Evolutionary conservation across 2,797 vertebrate genomes (phyloP), one percentile per base, ranked within the genome.

Genomic region (Semaprochilodus insignis): DNA sequence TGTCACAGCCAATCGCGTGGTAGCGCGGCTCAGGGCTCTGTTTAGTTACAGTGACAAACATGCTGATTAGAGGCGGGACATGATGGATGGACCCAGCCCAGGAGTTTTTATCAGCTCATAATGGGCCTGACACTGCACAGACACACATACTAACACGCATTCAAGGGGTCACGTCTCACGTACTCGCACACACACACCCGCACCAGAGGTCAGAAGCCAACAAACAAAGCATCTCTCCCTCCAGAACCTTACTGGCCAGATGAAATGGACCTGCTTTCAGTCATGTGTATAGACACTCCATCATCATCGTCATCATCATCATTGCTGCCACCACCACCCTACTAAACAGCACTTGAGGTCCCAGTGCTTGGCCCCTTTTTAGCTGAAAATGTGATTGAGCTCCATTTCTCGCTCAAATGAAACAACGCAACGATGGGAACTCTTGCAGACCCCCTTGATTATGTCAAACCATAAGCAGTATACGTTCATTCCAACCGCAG

Each of bases 41-140:
- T 95, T 96, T 95, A 94, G 95, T 95, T 95, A 93, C 95, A 94
- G 95, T 96, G 96, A 96, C 95, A 95, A 95, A 94, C 95, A 93
- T 94, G 87, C 89, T 95, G 96, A 96, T 95, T 94, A 94, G 93
- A 92, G 92, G 94, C 92, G 93, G 94, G 93, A 79, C 70, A 75
- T 96, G 96, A 97, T 97, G 95, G 93, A 96, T 96, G 96, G 95
- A 92, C 86, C 95, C 94, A 85, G 93, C 92, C 87, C 91, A 91
- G 94, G 94, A 94, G 94, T 95, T 96, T 95, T 96, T 96, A 97
- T 95, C 94, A 92, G 95, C 92, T 96, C 95, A 94, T 96, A 96
- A 97, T 97, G 93, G 95, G 93, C 92, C 93, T 96, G 95, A 95
- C 94, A 95, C 95, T 96, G 94, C 92, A 90, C 93, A 95, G 93